These are phyloP conservation scores for Paedocypris micromegethes DNA, from an alignment of 2,797 vertebrate genomes.

Conservation along the genomic window DNA sequence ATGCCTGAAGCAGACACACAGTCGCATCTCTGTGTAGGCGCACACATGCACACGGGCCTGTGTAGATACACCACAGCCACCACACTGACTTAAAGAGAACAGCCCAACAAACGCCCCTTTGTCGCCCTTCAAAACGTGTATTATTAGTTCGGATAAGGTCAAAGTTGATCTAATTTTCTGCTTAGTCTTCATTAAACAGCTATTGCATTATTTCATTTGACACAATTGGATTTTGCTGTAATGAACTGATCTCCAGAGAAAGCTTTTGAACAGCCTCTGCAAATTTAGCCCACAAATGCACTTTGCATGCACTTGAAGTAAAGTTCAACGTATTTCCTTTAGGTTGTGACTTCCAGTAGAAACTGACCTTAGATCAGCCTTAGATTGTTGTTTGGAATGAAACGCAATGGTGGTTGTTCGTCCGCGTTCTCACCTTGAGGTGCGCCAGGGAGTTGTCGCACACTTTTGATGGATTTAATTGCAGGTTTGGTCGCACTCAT, in stretches of 20 bases:
- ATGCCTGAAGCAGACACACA: constrained; percentile 14
- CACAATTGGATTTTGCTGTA: constrained; percentile 67
- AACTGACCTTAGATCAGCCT: no score
- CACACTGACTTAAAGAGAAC: constrained; percentile 56
- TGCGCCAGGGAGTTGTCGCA: no score
- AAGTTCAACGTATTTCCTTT: constrained; percentile 36
- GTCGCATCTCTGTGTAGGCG: constrained; percentile 15
- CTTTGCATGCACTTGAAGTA: constrained; percentile 50
- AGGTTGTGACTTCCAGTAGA: not conserved
- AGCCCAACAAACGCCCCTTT: constrained; percentile 63
- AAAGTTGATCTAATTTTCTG: constrained; percentile 78
- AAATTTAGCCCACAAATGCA: constrained; percentile 60
- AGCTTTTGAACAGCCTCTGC: constrained; percentile 68
- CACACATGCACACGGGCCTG: constrained; percentile 27
- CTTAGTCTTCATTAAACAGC: constrained; percentile 76
- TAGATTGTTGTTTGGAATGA: no score
- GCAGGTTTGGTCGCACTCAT: not conserved
- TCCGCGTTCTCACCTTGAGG: no score
- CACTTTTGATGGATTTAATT: not conserved
- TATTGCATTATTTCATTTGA: constrained; percentile 81
- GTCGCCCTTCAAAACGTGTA: constrained; percentile 61
- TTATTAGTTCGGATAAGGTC: constrained; percentile 73
- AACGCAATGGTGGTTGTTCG: no score
- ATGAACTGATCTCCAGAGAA: constrained; percentile 62
- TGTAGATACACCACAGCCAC: constrained; percentile 20